These are phyloP conservation scores for Priocnemis perturbator DNA, from an alignment of 2,888 invertebrate species.

Conservation along the genomic window DNA sequence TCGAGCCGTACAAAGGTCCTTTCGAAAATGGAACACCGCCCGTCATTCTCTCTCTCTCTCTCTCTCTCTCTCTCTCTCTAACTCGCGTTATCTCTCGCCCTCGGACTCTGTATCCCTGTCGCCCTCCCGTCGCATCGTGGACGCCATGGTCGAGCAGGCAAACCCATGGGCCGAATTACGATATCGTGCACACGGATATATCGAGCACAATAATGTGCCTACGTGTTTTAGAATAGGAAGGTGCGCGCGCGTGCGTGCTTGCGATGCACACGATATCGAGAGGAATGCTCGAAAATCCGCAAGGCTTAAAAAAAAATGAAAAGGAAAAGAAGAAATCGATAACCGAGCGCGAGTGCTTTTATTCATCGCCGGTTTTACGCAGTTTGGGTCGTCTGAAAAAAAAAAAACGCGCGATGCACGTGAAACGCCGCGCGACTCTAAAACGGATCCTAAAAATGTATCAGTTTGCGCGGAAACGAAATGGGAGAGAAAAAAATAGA, in stretches of 20 bases:
- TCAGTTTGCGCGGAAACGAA: no score
- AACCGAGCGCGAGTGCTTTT: conserved; percentile 3
- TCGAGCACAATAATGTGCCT: conserved; percentile 5
- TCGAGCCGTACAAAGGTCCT: conserved; percentile 22
- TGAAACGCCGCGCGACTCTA: no score
- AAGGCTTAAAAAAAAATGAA: neutral
- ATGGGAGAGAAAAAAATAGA: no score
- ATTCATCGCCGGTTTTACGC: conserved; percentile 3
- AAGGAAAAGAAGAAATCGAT: conserved; percentile 1
- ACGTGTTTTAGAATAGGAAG: neutral
- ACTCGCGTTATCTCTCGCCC: neutral
- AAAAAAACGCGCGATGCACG: neutral
- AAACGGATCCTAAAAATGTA: no score
- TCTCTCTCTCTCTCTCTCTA: neutral
- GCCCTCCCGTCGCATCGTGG: neutral
- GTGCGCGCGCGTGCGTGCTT: neutral
- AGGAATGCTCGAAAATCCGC: conserved; percentile 4
- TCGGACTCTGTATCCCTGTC: neutral
- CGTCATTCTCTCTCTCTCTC: neutral
- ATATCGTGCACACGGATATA: conserved; percentile 12
- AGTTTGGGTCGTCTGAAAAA: neutral
- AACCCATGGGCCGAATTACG: conserved; percentile 20
- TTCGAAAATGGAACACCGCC: conserved; percentile 17
- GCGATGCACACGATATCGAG: neutral
- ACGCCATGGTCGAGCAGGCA: conserved; percentile 16